Conservation (phyloP, 2,797 vertebrate genomes). For the Brachymystax lenok region DNA sequence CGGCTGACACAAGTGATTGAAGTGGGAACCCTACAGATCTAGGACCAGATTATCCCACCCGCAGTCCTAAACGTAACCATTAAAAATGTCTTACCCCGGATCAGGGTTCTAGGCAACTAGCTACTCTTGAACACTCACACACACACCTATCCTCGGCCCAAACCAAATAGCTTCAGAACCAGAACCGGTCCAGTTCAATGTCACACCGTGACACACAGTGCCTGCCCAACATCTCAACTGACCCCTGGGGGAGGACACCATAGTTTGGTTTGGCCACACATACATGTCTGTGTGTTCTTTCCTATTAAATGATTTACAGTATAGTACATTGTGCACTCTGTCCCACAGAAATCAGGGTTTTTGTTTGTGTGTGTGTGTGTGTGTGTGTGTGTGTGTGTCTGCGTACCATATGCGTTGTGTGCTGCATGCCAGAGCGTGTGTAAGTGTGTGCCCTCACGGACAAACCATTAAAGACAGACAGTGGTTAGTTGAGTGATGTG, state of each 20-base stretch:
- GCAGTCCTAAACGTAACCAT: too few relatives aligned
- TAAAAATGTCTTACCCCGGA: too few relatives aligned
- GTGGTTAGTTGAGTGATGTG: not conserved
- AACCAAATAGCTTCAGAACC: slow-evolving; percentile 17
- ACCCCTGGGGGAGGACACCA: not conserved
- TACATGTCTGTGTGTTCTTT: not conserved
- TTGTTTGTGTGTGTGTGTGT: too few relatives aligned
- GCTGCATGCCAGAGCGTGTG: too few relatives aligned
- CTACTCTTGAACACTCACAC: too few relatives aligned
- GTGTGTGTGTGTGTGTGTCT: too few relatives aligned
- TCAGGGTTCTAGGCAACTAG: too few relatives aligned
- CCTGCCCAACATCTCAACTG: not conserved
- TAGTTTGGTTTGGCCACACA: not conserved
- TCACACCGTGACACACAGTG: slow-evolving; percentile 6
- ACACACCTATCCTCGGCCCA: not conserved
- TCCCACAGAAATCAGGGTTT: too few relatives aligned
- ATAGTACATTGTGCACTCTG: not conserved
- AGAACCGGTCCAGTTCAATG: slow-evolving; percentile 4
- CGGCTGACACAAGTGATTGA: not conserved
- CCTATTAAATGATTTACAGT: not conserved
- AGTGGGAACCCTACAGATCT: not conserved
- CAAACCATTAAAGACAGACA: not conserved
- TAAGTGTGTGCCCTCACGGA: too few relatives aligned
- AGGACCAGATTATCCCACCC: not conserved
- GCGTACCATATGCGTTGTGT: too few relatives aligned